Conservation (phyloP, 2,888 invertebrate species). For the Pyrrhosoma nymphula region DNA sequence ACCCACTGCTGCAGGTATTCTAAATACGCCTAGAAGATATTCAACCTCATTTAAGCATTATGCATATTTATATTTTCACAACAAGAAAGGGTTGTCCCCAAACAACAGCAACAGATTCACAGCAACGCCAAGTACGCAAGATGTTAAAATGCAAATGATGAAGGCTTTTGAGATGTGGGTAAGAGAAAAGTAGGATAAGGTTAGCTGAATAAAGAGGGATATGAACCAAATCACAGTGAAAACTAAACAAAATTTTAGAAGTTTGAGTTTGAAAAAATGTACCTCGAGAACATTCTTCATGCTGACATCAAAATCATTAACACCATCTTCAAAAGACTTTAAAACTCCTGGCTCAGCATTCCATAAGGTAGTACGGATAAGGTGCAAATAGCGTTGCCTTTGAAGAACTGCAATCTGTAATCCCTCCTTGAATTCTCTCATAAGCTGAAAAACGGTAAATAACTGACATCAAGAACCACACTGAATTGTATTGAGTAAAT, state of each 20-base stretch:
- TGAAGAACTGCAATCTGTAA: slow-evolving; percentile 90
- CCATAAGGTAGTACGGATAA: slow-evolving; percentile 82
- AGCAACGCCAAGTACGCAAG: too few relatives aligned
- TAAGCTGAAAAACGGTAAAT: slow-evolving; percentile 79
- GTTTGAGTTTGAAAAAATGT: slow-evolving; percentile 23
- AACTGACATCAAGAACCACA: background rate
- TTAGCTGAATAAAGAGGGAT: too few relatives aligned
- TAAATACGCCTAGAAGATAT: slow-evolving; percentile 86
- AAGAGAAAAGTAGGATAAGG: too few relatives aligned
- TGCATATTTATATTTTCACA: background rate
- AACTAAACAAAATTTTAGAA: background rate
- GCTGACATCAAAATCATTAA: slow-evolving; percentile 88
- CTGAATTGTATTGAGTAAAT: background rate
- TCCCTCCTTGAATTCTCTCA: slow-evolving; percentile 94
- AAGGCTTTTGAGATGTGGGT: too few relatives aligned
- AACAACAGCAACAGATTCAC: too few relatives aligned
- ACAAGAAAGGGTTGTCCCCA: too few relatives aligned
- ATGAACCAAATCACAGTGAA: background rate
- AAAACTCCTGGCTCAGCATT: slow-evolving; percentile 77
- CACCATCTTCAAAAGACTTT: slow-evolving; percentile 80
- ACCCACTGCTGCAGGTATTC: slow-evolving; percentile 93
- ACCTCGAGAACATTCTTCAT: slow-evolving; percentile 87
- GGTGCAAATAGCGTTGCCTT: slow-evolving; percentile 86
- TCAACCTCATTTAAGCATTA: too few relatives aligned
- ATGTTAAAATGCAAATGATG: too few relatives aligned